phyloP scores from a whole-genome alignment of 2,888 invertebrate species.

The Orthosia cruda region DNA sequence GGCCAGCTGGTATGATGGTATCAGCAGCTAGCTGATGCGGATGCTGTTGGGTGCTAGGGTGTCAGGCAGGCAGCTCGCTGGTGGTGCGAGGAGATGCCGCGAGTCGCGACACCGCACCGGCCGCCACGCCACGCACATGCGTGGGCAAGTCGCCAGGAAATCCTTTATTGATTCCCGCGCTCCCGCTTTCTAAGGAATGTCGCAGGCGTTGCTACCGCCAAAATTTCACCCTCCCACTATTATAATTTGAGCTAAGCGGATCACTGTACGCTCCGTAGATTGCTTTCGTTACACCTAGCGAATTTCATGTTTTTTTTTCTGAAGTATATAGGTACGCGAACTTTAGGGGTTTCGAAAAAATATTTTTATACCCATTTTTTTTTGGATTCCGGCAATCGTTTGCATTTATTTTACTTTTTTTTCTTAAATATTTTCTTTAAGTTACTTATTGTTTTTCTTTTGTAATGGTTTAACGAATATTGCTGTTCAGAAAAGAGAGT shows the following conservation, averaged over 20 bases:
- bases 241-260: slow-evolving; percentile 86
- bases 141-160: slow-evolving; percentile 91
- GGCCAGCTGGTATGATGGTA: not conserved
- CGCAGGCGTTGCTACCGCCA: slow-evolving; percentile 88
- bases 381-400: not conserved
- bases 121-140: slow-evolving; percentile 91
- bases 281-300: slow-evolving; percentile 78
- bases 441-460: too few species aligned
- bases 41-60: slow-evolving; percentile 13
- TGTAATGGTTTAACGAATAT: not conserved
- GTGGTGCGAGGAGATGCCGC: slow-evolving; percentile 64
- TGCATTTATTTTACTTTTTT: too few species aligned
- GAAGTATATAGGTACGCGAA: slow-evolving; percentile 50
- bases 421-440: too few species aligned
- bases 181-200: slow-evolving; percentile 90
- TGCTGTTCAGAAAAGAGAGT: not conserved
- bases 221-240: slow-evolving; percentile 84
- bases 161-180: slow-evolving; percentile 92
- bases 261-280: slow-evolving; percentile 79
- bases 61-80: slow-evolving; percentile 44
- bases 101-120: slow-evolving; percentile 64
- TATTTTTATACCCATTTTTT: not conserved
- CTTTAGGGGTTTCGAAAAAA: slow-evolving; percentile 50
- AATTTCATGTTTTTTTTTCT: slow-evolving; percentile 72
- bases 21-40: slow-evolving; percentile 41